Conservation (phyloP, 1,140 invertebrate genomes). For the Dinoponera quadriceps region DNA sequence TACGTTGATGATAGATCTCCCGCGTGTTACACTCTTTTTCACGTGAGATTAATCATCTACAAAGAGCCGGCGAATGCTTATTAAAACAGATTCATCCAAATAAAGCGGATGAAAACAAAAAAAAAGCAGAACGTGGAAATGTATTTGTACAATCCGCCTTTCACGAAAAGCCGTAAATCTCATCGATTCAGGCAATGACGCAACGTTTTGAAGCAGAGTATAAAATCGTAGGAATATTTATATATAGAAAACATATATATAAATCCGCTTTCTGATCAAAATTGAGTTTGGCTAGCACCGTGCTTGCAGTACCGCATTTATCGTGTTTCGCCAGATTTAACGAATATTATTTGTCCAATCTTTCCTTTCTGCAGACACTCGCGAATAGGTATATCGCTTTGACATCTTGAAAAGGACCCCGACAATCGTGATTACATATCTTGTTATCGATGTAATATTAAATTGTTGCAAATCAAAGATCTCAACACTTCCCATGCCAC, state of each 20-base stretch:
- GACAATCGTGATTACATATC: not conserved
- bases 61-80: slow-evolving; percentile 55
- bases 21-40: slow-evolving; percentile 41
- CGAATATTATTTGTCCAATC: slow-evolving; percentile 34
- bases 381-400: slow-evolving; percentile 12
- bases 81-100: slow-evolving; percentile 50
- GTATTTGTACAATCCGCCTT: slow-evolving; percentile 57
- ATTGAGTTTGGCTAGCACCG: slow-evolving; percentile 43
- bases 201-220: slow-evolving; percentile 60
- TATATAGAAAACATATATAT: too few relatives aligned
- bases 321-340: slow-evolving; percentile 37
- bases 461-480: too few relatives aligned
- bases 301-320: slow-evolving; percentile 46
- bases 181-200: slow-evolving; percentile 61
- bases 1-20: slow-evolving; percentile 52
- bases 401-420: not conserved
- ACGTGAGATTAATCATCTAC: slow-evolving; percentile 55
- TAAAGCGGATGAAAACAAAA: slow-evolving; percentile 35
- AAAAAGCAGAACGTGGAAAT: slow-evolving; percentile 23
- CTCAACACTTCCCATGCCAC: too few relatives aligned
- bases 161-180: slow-evolving; percentile 59
- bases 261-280: slow-evolving; percentile 62
- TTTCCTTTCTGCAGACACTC: slow-evolving; percentile 16
- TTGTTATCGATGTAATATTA: too few relatives aligned
- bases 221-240: slow-evolving; percentile 64